Base-by-base conservation (phyloP, 2,888 invertebrate species). In the Agrotis puta region DNA sequence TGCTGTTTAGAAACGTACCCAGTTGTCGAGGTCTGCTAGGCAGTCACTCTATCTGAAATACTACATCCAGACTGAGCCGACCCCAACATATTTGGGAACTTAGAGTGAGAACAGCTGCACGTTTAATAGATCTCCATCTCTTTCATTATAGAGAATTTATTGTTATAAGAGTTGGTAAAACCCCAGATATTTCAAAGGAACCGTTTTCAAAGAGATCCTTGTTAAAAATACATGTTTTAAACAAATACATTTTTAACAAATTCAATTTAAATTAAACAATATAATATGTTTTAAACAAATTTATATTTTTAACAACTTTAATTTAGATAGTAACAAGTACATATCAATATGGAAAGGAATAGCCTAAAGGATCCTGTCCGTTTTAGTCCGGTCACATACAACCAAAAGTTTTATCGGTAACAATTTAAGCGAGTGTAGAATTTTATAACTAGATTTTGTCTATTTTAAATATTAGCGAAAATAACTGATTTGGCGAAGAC, bases 341-440 rank as follows among this genome's bases (percentile, higher is more conserved):
- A 50, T 45, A 47, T 24, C 43, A 14, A 11, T 57, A 43, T 48
- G 33, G 24, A 9, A 16, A 66, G 43, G 20, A 27, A 58, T 33
- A 47, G 43, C 53, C 65, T 56, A 56, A 56, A 57, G 24, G 24
- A 20, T 57, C 5, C 24, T 39, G 59, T 62, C 57, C 20, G 53
- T 51, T 67, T 47, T 20, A 70, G 64, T 73, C 82, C 82, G 85
- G 85, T 77, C 83, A 79, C 61, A 63, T 48, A 65, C 70, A 79
- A 79, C 71, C 70, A 74, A 79, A 74, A 74, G n/a, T 33, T 64
- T 73, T 79, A 76, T 79, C 81, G 87, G 88, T 89, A 90, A 90
- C 88, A 88, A 83, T 85, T 87, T 87, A 81, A 69, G 85, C 80
- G 84, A 87, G 86, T 85, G 75, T 74, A 79, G 63, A 53, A 73